Percentiles rank a stretch among this genome's conserved stretches.
Conservation (phyloP, 2,888 invertebrate species). For the Mamestra brassicae region DNA sequence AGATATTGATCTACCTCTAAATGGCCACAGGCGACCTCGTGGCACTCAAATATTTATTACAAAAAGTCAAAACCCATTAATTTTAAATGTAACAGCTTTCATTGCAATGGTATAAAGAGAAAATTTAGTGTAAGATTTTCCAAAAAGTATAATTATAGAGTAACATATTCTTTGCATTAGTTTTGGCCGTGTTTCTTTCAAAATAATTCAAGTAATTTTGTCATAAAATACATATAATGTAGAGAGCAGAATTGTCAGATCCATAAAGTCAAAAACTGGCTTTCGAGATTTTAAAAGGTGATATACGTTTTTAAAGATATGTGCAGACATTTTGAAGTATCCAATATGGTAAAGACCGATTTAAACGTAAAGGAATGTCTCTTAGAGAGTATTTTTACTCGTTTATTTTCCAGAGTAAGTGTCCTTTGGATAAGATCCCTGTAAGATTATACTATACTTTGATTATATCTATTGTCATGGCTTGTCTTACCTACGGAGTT, state of each 20-base stretch:
- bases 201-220: slow-evolving; percentile 26
- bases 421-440: slow-evolving; percentile 72
- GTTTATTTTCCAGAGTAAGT: slow-evolving; percentile 41
- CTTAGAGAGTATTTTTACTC: slow-evolving; percentile 69
- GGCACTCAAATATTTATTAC: slow-evolving; percentile 24
- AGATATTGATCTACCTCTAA: slow-evolving; percentile 42
- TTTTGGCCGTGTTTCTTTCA: slow-evolving; percentile 20
- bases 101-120: slow-evolving; percentile 11
- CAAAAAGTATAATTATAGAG: slow-evolving; percentile 23
- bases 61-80: slow-evolving; percentile 4
- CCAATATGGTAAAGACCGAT: slow-evolving; percentile 44
- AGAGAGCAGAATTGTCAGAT: slow-evolving; percentile 44
- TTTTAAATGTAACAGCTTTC: slow-evolving; percentile 31
- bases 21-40: slow-evolving; percentile 41
- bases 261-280: slow-evolving; percentile 40
- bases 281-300: slow-evolving; percentile 30
- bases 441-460: slow-evolving; percentile 69
- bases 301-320: slow-evolving; percentile 60
- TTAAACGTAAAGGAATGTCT: slow-evolving; percentile 71
- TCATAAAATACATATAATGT: slow-evolving; percentile 22
- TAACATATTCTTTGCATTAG: neutral
- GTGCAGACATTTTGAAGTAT: slow-evolving; percentile 65
- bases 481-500: slow-evolving; percentile 71
- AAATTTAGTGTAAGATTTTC: slow-evolving; percentile 19
- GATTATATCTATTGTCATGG: slow-evolving; percentile 73